Percentiles rank a stretch among this genome's conserved stretches.
These are phyloP conservation scores for Idris sp. DNA, from an alignment of 1,140 invertebrate genomes.

Conservation along the genomic window DNA sequence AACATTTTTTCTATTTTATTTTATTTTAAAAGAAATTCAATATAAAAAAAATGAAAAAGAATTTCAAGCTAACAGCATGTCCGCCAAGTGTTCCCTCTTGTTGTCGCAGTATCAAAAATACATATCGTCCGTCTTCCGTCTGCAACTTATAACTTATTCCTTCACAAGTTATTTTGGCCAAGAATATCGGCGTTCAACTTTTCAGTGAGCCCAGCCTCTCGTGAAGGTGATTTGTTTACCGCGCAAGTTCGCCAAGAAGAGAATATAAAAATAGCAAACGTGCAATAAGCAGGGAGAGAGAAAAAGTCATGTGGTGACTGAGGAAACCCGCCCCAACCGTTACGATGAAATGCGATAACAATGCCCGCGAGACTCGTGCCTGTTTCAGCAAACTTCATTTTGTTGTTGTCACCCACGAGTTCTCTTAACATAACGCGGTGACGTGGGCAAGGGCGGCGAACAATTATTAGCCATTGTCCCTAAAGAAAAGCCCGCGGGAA, in stretches of 20 bases:
- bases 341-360: conserved; percentile 69
- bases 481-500: conserved; percentile 68
- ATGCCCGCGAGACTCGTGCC: conserved; percentile 72
- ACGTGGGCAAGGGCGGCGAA: conserved; percentile 62
- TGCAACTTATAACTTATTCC: no score
- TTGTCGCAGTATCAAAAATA: no score
- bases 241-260: conserved; percentile 1
- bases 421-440: conserved; percentile 60
- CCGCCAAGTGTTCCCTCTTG: no score
- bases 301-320: conserved; percentile 47
- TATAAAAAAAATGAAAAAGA: no score
- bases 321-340: conserved; percentile 56
- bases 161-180: no score
- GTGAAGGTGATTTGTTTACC: conserved; percentile 11
- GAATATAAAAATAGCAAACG: conserved; percentile 8
- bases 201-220: no score
- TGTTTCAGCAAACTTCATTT: conserved; percentile 74
- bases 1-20: no score
- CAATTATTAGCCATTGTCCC: conserved; percentile 76
- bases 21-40: no score
- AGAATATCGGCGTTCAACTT: no score
- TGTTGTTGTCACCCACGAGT: conserved; percentile 63
- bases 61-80: no score
- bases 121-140: no score
- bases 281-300: neutral